These are phyloP conservation scores for Lanistes nyassanus DNA, from an alignment of 1,140 invertebrate species.

Conservation along the genomic window DNA sequence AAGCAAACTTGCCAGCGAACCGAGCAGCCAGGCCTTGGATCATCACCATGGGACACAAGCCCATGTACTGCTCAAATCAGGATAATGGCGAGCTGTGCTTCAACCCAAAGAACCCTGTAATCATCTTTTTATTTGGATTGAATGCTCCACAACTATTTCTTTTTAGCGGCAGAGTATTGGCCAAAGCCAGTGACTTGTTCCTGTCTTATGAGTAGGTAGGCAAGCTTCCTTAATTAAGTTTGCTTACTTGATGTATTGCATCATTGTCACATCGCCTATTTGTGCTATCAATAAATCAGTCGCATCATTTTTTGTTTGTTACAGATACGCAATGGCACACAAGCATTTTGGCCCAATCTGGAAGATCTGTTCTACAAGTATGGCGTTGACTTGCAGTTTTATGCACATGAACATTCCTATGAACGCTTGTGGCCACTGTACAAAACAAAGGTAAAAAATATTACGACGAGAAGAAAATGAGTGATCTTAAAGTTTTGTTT, in stretches of 20 bases:
- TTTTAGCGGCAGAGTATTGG: no score
- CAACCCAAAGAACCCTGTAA: slow-evolving; percentile 35
- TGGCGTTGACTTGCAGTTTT: slow-evolving; percentile 93
- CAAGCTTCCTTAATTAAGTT: no score
- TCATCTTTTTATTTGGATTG: no score
- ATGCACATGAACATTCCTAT: slow-evolving; percentile 98
- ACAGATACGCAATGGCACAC: slow-evolving; percentile 51
- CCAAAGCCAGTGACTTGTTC: no score
- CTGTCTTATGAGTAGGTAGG: no score
- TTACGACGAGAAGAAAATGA: neutral
- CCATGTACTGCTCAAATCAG: slow-evolving; percentile 65
- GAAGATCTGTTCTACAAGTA: slow-evolving; percentile 89
- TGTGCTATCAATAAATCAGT: no score
- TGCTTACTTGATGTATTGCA: neutral
- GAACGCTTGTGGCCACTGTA: slow-evolving; percentile 95
- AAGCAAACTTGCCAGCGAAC: slow-evolving; percentile 60
- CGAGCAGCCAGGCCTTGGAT: slow-evolving; percentile 62
- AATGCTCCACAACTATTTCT: no score
- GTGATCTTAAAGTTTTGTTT: no score
- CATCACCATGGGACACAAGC: slow-evolving; percentile 63
- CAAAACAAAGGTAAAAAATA: slow-evolving; percentile 68
- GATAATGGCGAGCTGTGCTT: slow-evolving; percentile 56
- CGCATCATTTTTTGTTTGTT: neutral
- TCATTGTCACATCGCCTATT: no score
- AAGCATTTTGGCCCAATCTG: slow-evolving; percentile 65